Conservation (phyloP, 2,113 vertebrate species). For the Oryzias javanicus region DNA sequence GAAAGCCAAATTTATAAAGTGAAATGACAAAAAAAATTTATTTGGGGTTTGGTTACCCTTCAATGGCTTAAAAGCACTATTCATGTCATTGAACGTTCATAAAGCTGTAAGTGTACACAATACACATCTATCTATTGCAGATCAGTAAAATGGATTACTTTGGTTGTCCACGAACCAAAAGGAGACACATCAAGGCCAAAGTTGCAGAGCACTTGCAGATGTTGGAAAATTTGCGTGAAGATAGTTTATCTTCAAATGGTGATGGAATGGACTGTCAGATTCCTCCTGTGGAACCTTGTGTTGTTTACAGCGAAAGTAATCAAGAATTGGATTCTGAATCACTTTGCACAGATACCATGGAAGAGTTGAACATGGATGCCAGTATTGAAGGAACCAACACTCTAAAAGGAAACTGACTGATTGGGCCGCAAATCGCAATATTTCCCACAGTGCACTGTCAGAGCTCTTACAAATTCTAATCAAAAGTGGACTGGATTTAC, state of each 20-base stretch:
- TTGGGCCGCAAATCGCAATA: background rate
- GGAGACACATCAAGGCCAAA: background rate
- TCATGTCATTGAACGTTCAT: too few relatives aligned
- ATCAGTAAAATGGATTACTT: background rate
- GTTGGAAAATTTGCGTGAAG: background rate
- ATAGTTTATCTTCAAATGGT: too few relatives aligned
- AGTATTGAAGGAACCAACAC: background rate
- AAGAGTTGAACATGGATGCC: background rate
- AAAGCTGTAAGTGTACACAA: too few relatives aligned
- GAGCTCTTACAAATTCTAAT: background rate
- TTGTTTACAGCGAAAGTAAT: background rate
- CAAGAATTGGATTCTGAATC: background rate
- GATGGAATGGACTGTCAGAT: background rate
- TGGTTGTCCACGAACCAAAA: background rate
- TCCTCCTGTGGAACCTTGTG: background rate
- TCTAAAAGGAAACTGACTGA: background rate
- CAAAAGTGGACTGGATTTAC: background rate
- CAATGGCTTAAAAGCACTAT: too few relatives aligned
- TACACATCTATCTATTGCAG: background rate
- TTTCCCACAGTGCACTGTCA: constrained; percentile 4
- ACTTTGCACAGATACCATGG: background rate
- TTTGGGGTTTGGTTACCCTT: too few relatives aligned
- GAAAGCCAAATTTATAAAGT: too few relatives aligned
- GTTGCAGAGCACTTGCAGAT: background rate
- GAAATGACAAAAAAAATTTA: too few relatives aligned